phyloP scores from a whole-genome alignment of 2,888 invertebrate genomes.

The Metallyticus violacea region DNA sequence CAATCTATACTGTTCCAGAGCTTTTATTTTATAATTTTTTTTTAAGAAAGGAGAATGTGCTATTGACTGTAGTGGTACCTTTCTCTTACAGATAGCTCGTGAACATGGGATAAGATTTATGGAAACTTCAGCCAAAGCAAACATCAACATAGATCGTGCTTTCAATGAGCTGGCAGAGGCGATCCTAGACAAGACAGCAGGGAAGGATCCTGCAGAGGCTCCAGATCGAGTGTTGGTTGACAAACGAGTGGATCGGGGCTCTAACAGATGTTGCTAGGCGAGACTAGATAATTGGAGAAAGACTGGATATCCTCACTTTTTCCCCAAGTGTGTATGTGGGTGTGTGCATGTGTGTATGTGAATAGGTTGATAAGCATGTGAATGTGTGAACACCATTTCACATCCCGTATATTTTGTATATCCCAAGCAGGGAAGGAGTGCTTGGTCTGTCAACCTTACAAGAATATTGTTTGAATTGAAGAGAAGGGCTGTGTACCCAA shows the following conservation, averaged over 20 bases:
- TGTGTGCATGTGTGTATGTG: background rate
- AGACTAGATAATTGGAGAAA: background rate
- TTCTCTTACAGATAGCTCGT: slow-evolving; percentile 74
- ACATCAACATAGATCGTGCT: slow-evolving; percentile 94
- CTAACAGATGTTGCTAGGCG: slow-evolving; percentile 58
- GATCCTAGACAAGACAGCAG: slow-evolving; percentile 87
- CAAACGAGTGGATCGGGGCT: slow-evolving; percentile 63
- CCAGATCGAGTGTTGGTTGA: slow-evolving; percentile 69
- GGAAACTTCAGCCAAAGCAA: slow-evolving; percentile 97
- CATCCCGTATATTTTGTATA: background rate
- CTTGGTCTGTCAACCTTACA: background rate
- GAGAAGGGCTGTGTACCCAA: background rate
- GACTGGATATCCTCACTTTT: background rate
- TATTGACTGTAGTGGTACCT: background rate
- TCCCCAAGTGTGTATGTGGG: background rate
- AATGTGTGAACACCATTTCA: background rate
- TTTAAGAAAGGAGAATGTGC: background rate
- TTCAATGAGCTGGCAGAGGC: slow-evolving; percentile 94
- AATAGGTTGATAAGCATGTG: background rate
- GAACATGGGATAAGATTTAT: slow-evolving; percentile 95
- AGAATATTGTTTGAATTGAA: background rate
- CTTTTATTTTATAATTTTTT: background rate
- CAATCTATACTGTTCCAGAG: background rate
- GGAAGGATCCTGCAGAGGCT: slow-evolving; percentile 75
- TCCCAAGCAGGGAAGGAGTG: background rate